These are phyloP conservation scores for Neodontobutis hainanensis DNA, from an alignment of 2,113 vertebrate species.

Conservation along the genomic window DNA sequence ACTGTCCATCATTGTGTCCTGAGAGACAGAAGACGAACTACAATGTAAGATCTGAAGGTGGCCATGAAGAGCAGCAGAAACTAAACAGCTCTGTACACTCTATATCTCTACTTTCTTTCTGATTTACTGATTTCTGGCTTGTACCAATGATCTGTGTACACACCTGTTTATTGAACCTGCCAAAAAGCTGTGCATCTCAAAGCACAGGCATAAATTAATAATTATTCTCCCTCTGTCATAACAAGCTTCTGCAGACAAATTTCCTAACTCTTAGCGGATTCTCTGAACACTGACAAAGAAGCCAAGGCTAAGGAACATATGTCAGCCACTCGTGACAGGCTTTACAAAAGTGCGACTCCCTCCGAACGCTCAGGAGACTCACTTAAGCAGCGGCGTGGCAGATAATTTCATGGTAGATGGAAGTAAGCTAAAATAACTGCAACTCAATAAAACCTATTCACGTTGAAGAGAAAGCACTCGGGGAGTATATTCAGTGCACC, in stretches of 20 bases:
- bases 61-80: too few relatives aligned
- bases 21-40: too few relatives aligned
- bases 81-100: too few relatives aligned
- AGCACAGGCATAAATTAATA: constrained; percentile 4
- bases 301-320: neutral
- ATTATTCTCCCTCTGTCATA: neutral
- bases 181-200: neutral
- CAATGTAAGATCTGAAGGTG: too few relatives aligned
- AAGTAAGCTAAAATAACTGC: constrained; percentile 7
- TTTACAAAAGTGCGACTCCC: neutral
- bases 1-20: too few relatives aligned
- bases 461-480: neutral
- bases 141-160: neutral
- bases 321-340: neutral
- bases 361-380: constrained; percentile 3
- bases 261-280: neutral
- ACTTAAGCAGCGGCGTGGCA: neutral
- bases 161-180: neutral
- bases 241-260: neutral
- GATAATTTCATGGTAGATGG: constrained; percentile 9
- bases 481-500: neutral
- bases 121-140: too few relatives aligned
- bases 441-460: neutral
- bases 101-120: too few relatives aligned
- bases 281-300: neutral